phyloP scores from a whole-genome alignment of 2,797 vertebrate species.

The Varecia variegata region DNA sequence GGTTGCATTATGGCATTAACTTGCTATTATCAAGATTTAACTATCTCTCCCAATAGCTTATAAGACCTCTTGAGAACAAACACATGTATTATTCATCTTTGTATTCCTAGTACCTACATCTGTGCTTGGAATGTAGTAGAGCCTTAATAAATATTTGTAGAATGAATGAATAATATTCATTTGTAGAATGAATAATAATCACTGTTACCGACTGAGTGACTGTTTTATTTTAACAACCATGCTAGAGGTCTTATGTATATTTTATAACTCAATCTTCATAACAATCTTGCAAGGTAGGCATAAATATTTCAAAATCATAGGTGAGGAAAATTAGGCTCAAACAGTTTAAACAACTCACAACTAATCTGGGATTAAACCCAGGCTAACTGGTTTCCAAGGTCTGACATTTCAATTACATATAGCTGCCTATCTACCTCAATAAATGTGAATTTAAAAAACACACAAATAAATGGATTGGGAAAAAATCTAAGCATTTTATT shows the following conservation, averaged over 20 bases:
- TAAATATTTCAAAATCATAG: neutral
- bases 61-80: neutral
- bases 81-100: neutral
- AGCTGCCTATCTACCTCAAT: neutral
- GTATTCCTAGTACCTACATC: neutral
- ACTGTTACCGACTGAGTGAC: neutral
- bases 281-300: neutral
- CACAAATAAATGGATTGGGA: neutral
- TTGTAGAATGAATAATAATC: constrained; percentile 55
- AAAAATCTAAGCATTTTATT: neutral
- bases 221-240: constrained; percentile 8
- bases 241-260: neutral
- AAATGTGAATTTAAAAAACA: neutral
- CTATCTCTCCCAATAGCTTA: neutral
- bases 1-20: neutral
- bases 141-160: constrained; percentile 44
- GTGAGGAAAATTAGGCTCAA: neutral
- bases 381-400: neutral
- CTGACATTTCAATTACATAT: neutral
- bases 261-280: neutral
- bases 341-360: neutral
- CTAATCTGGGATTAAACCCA: neutral
- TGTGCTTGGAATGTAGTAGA: constrained; percentile 45
- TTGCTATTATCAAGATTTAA: neutral
- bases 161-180: constrained; percentile 55